Evolutionary conservation across 2,888 invertebrate species (phyloP).

Genomic region (Sinodicranocentrus sp.): DNA sequence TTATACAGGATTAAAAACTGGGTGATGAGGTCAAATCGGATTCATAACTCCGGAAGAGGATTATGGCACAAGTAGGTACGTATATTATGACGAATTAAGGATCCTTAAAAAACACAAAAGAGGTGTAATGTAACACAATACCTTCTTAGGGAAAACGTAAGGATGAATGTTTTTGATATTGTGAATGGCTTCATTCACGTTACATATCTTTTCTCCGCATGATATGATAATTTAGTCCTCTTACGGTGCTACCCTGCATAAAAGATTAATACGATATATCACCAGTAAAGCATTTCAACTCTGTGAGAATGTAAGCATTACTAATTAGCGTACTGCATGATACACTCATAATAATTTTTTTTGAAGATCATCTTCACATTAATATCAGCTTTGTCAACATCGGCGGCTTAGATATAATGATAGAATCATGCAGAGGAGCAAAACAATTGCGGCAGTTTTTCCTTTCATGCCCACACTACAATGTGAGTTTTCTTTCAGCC

Average conservation of each 20-base stretch:
- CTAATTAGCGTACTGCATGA: slow-evolving; percentile 52
- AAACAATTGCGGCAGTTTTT: slow-evolving; percentile 39
- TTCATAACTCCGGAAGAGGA: slow-evolving; percentile 49
- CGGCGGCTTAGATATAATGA: too few species aligned
- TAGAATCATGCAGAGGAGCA: background rate
- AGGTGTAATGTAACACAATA: too few species aligned
- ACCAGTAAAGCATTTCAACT: too few species aligned
- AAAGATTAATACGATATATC: too few species aligned
- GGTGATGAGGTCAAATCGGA: slow-evolving; percentile 71
- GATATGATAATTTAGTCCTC: too few species aligned
- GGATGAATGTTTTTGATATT: too few species aligned
- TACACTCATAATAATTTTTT: slow-evolving; percentile 41
- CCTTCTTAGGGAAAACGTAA: too few species aligned
- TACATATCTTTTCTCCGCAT: too few species aligned
- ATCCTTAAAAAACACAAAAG: too few species aligned
- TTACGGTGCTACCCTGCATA: too few species aligned
- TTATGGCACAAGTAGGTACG: slow-evolving; percentile 9
- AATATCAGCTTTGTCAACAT: slow-evolving; percentile 17
- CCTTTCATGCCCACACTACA: slow-evolving; percentile 11
- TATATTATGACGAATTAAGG: background rate
- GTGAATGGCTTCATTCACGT: too few species aligned
- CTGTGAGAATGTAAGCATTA: slow-evolving; percentile 25
- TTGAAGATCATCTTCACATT: slow-evolving; percentile 17
- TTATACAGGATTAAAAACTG: slow-evolving; percentile 72
- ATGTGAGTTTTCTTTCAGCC: too few species aligned